Base-by-base conservation (phyloP, 2,888 invertebrate species). In the Euplagia quadripunctaria region DNA sequence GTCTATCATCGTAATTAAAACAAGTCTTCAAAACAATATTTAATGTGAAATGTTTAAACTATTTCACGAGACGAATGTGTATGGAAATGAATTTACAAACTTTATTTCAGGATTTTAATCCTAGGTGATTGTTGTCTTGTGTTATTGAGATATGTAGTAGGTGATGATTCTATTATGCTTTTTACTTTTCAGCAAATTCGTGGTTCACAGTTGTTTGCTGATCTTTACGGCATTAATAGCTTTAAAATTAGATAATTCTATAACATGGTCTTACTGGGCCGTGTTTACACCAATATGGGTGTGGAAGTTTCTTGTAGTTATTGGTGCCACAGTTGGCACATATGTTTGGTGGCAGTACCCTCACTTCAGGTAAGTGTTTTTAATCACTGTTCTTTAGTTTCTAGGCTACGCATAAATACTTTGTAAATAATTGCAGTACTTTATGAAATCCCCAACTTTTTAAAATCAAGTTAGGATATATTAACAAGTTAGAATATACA, bases 231-330 rank as follows among this genome's bases (percentile, higher is more conserved):
- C 98, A 77, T 96, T 99, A 82, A 97, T 99, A 92, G 98, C 99
- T 17, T 96, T 99, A 86, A 97, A 98, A 87, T 96, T 99, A 84
- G 99, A 99, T 96, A 97, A 97, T 79, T 97, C 97, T 77, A 97
- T 98, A 90, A 97, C 98, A 89, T 99, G 99, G 98, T 99, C 98
- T 68, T 99, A 98, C 94, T 99, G 99, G 99, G 97, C 98, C 11
- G 98, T 99, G 64, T 99, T 99, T 93, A 97, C 98, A 41, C 99
- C 99, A 70, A 97, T 99, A 89, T 99, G 99, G 99, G 97, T 99
- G 84, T 99, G 99, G 99, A 99, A 99, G 92, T 97, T 97, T 79
- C 96, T 99, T 90, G 99, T 99, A 20, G 97, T 99, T 63, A 89
- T 97, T 72, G 99, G 99, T 75, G 99, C 99, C 64, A 97, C 98